Evolutionary conservation across 2,797 vertebrate genomes (phyloP).

Genomic region (Cephalopachus bancanus): DNA sequence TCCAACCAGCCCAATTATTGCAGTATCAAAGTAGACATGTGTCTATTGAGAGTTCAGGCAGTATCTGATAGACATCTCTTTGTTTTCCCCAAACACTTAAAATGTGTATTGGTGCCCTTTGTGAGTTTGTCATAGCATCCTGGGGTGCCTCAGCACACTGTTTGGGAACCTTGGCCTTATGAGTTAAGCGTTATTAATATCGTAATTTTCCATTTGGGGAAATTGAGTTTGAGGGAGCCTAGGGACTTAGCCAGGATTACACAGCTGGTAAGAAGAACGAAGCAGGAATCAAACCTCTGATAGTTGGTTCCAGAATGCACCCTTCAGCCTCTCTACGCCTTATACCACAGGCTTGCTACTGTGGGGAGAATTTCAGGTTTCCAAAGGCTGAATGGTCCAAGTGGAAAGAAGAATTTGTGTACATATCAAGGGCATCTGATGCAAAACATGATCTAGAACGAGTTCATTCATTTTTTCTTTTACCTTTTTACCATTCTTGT

Average conservation of each 20-base stretch:
- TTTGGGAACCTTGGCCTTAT: not conserved
- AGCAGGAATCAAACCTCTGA: not conserved
- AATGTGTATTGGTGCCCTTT: accelerated
- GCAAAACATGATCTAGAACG: not conserved
- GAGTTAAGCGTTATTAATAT: not conserved
- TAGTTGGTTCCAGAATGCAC: not conserved
- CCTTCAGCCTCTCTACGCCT: accelerated
- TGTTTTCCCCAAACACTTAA: not conserved
- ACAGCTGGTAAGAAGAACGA: not conserved
- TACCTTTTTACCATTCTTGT: not conserved
- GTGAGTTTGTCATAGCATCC: not conserved
- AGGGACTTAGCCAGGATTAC: not conserved
- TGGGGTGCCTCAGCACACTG: not conserved
- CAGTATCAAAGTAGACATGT: accelerated
- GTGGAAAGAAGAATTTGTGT: not conserved
- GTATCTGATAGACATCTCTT: accelerated
- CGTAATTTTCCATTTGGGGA: not conserved
- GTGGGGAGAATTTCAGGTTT: not conserved
- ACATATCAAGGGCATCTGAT: accelerated
- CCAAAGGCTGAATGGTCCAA: not conserved
- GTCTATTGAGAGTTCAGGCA: too few relatives aligned
- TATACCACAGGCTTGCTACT: too few relatives aligned
- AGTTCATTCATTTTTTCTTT: not conserved
- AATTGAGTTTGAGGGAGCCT: not conserved
- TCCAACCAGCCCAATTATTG: not conserved